phyloP scores from a whole-genome alignment of 35 echinoderm and acorn worm genomes.

The Chiridota heheva region DNA sequence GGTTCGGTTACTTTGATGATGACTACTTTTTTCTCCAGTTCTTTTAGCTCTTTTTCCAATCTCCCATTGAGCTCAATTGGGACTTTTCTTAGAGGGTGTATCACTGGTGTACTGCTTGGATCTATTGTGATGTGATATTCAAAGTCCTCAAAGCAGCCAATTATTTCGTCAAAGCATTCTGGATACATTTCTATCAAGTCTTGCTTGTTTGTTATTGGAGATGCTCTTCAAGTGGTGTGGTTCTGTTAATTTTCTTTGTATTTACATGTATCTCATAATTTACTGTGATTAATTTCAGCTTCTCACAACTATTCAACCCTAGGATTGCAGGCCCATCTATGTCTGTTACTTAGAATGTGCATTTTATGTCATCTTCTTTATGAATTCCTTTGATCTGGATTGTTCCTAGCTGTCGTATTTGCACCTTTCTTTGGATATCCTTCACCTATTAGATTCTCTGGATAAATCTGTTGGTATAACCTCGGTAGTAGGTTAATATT shows the following conservation, averaged over 20 bases:
- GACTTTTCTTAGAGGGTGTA: constrained; percentile 54
- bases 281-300: constrained; percentile 22
- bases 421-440: too few relatives aligned
- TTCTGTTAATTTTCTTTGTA: background rate
- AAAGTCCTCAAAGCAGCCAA: constrained; percentile 30
- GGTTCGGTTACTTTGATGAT: constrained; percentile 61
- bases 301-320: constrained; percentile 24
- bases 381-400: background rate
- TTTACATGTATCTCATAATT: constrained; percentile 6
- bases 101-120: background rate
- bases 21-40: constrained; percentile 20
- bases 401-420: constrained; percentile 29
- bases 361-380: background rate
- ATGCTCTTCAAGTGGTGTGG: too few relatives aligned
- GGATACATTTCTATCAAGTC: constrained; percentile 33
- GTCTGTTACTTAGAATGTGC: too few relatives aligned
- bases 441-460: too few relatives aligned
- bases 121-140: background rate
- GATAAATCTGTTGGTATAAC: too few relatives aligned
- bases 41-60: constrained; percentile 58
- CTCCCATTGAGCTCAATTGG: constrained; percentile 38
- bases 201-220: too few relatives aligned
- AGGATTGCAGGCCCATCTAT: constrained; percentile 51
- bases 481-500: too few relatives aligned
- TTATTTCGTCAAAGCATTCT: constrained; percentile 47